Evolutionary conservation across 2,888 invertebrate genomes (phyloP).

Genomic region (Zaprionus bogoriensis): DNA sequence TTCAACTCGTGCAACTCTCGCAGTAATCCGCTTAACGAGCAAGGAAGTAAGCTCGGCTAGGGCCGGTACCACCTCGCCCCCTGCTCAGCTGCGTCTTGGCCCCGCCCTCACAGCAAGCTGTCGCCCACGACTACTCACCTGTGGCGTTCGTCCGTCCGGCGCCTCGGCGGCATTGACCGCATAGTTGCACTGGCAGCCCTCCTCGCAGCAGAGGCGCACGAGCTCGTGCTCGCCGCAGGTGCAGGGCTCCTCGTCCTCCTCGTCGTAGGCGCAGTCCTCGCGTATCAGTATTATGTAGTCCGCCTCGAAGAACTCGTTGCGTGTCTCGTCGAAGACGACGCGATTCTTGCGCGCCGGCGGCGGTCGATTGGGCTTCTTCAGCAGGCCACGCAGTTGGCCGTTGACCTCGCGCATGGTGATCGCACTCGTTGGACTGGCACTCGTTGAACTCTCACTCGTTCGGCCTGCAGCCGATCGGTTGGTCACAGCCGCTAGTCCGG

Average conservation of each 20-base stretch:
- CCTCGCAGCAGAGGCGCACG: constrained; percentile 86
- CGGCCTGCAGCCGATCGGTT: constrained; percentile 63
- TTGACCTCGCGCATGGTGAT: constrained; percentile 83
- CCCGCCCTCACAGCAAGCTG: neutral
- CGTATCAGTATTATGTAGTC: constrained; percentile 95
- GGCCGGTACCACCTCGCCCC: too few relatives aligned
- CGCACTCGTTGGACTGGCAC: constrained; percentile 8
- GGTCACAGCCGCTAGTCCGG: constrained; percentile 49
- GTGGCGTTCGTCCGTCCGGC: constrained; percentile 77
- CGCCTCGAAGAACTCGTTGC: constrained; percentile 95
- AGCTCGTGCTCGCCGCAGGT: constrained; percentile 89
- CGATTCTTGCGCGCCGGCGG: constrained; percentile 89
- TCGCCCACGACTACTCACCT: constrained; percentile 72
- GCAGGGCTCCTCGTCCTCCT: constrained; percentile 89
- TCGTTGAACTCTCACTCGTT: constrained; percentile 16
- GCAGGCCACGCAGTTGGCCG: constrained; percentile 83
- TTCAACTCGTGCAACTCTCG: constrained; percentile 46
- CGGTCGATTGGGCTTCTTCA: constrained; percentile 89
- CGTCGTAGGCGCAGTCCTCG: constrained; percentile 93
- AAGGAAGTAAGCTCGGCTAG: constrained; percentile 3
- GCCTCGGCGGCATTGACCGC: constrained; percentile 68
- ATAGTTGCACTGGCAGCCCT: constrained; percentile 86
- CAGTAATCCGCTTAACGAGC: constrained; percentile 44
- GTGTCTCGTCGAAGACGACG: constrained; percentile 94
- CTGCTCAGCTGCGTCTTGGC: neutral